Conservation (phyloP, 64 coral and sea anemone species). For the Dendrophyllia cribrosa region DNA sequence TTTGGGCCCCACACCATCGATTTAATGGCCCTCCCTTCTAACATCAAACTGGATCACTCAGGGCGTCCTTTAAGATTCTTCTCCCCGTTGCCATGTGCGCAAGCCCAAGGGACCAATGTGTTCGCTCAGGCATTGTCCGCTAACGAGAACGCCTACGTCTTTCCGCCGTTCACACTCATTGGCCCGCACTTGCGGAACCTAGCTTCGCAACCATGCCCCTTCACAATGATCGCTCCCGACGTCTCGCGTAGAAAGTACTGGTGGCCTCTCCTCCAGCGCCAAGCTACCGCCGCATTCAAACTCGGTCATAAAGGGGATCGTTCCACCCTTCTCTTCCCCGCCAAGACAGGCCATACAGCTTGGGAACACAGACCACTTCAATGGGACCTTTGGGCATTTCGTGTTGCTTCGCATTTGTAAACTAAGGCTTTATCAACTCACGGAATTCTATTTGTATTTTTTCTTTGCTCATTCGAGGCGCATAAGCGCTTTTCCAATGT, state of each 20-base stretch:
- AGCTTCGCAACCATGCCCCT: background rate
- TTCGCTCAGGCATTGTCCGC: constrained; percentile 16
- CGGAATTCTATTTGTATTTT: background rate
- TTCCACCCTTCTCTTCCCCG: background rate
- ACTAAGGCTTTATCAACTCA: background rate
- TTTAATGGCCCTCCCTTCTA: too few relatives aligned
- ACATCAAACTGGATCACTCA: too few relatives aligned
- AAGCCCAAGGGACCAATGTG: constrained; percentile 6
- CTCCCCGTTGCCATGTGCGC: background rate
- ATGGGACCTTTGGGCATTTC: constrained; percentile 50
- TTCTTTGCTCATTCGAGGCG: background rate
- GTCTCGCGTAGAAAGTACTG: background rate
- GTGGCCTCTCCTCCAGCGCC: background rate
- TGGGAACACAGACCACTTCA: background rate
- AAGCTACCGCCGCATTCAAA: background rate
- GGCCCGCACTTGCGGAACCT: constrained; percentile 31
- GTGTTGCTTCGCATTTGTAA: background rate
- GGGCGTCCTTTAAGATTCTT: too few relatives aligned
- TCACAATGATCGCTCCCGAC: constrained; percentile 15
- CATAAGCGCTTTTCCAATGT: background rate
- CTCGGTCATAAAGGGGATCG: background rate
- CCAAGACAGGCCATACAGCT: background rate
- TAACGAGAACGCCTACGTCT: constrained; percentile 47
- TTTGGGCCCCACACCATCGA: too few relatives aligned
- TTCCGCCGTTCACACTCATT: constrained; percentile 44